Conservation (phyloP, 2,113 vertebrate genomes). For the Microcebus lehilahytsara region DNA sequence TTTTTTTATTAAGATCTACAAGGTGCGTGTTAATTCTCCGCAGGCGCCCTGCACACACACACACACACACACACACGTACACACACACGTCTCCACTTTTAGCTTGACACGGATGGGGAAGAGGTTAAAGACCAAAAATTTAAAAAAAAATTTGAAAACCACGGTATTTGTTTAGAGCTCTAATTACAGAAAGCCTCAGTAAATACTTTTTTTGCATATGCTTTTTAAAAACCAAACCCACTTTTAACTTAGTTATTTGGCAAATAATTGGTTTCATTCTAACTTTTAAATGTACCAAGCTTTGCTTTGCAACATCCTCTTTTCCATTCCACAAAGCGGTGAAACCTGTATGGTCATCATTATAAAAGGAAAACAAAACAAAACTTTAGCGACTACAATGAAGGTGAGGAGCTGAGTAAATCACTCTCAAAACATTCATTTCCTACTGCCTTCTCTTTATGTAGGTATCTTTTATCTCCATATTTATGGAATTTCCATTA, state of each 20-base stretch:
- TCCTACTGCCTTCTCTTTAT: background rate
- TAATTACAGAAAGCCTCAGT: constrained; percentile 13
- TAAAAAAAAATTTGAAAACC: background rate
- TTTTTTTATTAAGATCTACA: background rate
- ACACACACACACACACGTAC: background rate
- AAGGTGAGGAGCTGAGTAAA: background rate
- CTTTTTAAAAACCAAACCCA: background rate
- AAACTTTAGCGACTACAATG: background rate
- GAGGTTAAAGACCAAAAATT: background rate
- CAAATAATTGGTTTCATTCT: background rate
- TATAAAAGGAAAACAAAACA: constrained; percentile 8
- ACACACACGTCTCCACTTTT: background rate
- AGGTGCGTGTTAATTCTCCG: constrained; percentile 18
- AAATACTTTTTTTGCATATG: constrained; percentile 41
- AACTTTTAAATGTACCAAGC: constrained; percentile 33
- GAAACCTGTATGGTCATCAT: constrained; percentile 22
- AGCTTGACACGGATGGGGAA: background rate
- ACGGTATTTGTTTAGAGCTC: constrained; percentile 40
- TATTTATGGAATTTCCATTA: constrained; percentile 24
- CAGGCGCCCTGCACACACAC: background rate
- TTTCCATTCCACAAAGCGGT: background rate
- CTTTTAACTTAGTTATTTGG: constrained; percentile 49
- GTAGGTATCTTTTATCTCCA: background rate
- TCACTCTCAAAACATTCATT: background rate
- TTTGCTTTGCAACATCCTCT: constrained; percentile 32